Percentiles rank a stretch among this genome's conserved stretches.
These are phyloP conservation scores for Bombyx huttoni DNA, from an alignment of 2,888 invertebrate species.

Conservation along the genomic window DNA sequence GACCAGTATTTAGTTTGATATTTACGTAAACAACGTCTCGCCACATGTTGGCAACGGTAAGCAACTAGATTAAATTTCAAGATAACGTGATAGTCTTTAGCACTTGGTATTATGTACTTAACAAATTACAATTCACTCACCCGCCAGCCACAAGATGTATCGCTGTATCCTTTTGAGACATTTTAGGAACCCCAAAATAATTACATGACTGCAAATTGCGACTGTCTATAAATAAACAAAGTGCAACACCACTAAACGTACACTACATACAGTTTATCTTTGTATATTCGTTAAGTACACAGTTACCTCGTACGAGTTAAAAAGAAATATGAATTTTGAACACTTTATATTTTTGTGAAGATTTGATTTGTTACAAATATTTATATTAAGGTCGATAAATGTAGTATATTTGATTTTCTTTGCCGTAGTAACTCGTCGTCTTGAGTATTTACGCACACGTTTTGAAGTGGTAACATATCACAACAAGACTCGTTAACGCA, in stretches of 20 bases:
- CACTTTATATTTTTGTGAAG: neutral
- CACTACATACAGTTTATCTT: conserved; percentile 9
- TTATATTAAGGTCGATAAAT: neutral
- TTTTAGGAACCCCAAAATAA: conserved; percentile 59
- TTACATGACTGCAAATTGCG: conserved; percentile 68
- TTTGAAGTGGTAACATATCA: conserved; percentile 2
- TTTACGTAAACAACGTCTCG: conserved; percentile 35
- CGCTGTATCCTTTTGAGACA: conserved; percentile 88
- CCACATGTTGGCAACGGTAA: conserved; percentile 34
- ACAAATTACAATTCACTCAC: conserved; percentile 72
- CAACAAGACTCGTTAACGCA: conserved; percentile 7
- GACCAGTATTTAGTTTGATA: neutral
- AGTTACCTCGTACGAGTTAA: no score
- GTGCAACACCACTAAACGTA: conserved; percentile 48
- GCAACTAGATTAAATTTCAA: conserved; percentile 17
- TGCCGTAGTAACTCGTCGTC: conserved; percentile 13
- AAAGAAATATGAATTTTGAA: no score
- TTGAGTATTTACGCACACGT: conserved; percentile 28
- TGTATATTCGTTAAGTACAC: neutral
- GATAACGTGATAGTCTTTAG: conserved; percentile 11
- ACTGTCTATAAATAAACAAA: conserved; percentile 72
- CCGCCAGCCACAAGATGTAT: conserved; percentile 97
- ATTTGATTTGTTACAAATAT: neutral
- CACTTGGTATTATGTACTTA: neutral
- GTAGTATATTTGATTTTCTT: neutral